These are phyloP conservation scores for Campoletis sonorensis DNA, from an alignment of 1,140 invertebrate species.

Conservation along the genomic window DNA sequence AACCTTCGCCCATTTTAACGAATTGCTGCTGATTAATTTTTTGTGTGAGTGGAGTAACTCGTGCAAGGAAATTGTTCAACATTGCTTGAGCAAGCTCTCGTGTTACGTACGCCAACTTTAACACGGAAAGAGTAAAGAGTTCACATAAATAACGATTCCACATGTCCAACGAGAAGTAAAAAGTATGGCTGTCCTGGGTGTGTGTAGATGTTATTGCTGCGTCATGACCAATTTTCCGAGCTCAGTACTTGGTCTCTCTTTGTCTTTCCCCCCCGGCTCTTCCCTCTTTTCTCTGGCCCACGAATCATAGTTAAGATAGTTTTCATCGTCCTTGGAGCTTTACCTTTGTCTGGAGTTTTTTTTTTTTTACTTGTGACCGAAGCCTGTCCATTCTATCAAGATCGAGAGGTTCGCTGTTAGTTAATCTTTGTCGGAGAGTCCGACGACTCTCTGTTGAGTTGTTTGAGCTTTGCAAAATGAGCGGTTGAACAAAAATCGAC, in stretches of 20 bases:
- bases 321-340: neutral
- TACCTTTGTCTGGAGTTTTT: slow-evolving; percentile 1
- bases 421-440: neutral
- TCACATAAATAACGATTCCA: slow-evolving; percentile 19
- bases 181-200: neutral
- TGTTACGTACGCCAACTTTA: neutral
- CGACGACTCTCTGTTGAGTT: neutral
- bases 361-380: neutral
- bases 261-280: neutral
- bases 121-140: neutral
- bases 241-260: neutral
- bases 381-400: neutral
- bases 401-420: neutral
- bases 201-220: neutral
- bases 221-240: slow-evolving; percentile 18
- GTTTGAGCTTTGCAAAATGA: neutral
- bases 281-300: neutral
- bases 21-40: neutral
- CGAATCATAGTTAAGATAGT: slow-evolving; percentile 28
- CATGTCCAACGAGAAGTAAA: slow-evolving; percentile 11
- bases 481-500: no score
- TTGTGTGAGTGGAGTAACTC: neutral
- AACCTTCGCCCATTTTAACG: neutral
- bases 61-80: neutral
- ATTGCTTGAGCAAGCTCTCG: neutral